phyloP scores from a whole-genome alignment of 2,888 invertebrate genomes.

The Drosophila maculinotata region DNA sequence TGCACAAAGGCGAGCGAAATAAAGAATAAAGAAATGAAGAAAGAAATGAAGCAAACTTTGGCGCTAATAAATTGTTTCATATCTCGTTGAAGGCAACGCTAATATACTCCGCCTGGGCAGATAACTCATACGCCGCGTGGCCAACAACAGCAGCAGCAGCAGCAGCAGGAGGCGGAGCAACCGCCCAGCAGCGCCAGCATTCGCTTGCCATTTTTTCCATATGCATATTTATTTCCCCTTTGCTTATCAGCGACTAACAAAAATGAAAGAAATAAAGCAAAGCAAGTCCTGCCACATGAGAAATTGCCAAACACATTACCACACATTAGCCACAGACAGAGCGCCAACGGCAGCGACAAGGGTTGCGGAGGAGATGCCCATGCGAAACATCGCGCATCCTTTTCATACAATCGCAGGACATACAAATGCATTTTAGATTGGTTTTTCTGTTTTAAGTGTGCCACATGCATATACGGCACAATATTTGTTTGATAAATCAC shows the following conservation, averaged over 20 bases:
- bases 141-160: conserved; percentile 23
- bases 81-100: conserved; percentile 57
- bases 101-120: conserved; percentile 63
- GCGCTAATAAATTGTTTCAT: conserved; percentile 81
- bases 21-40: conserved; percentile 48
- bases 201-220: conserved; percentile 47
- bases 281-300: conserved; percentile 57
- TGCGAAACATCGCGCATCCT: not conserved
- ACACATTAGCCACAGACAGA: conserved; percentile 61
- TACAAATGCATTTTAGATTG: conserved; percentile 17
- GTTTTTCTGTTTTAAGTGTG: not conserved
- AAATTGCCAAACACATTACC: conserved; percentile 78
- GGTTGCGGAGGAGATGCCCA: not conserved
- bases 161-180: conserved; percentile 26
- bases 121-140: conserved; percentile 77
- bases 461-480: conserved; percentile 4
- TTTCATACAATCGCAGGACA: not conserved
- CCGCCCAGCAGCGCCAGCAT: not conserved
- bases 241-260: conserved; percentile 80
- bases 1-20: conserved; percentile 50
- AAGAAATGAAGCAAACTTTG: conserved; percentile 72
- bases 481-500: conserved; percentile 1
- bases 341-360: conserved; percentile 3
- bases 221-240: conserved; percentile 82
- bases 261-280: conserved; percentile 67